Evolutionary conservation across 23 tunicate genomes (phyloP), one percentile per base, ranked within the genome.

Genomic region (Clavelina lepadiformis): DNA sequence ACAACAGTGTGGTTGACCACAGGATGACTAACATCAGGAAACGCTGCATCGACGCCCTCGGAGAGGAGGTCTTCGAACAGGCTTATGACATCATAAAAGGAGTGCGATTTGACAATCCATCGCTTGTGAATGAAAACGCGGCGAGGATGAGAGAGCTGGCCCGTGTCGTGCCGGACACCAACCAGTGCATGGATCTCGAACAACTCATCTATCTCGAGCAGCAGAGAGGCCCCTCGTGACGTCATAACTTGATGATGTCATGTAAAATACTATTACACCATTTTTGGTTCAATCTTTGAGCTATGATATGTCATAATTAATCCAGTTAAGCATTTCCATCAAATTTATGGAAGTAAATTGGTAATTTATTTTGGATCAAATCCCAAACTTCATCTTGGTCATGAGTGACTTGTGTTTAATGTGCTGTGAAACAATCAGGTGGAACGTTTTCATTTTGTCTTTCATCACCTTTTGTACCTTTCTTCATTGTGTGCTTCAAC

Each of bases 151-250:
- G 36, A 24, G 55, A 70, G 29, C 52, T 89, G 59, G 35, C 35
- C 8, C 49, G 76, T n/a, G 56, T 89, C 26, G 74, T 89, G 8
- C 65, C 79, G 3, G 97, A 89, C 38, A 50, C 30, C 15, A 70
- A 50, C 69, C 30, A 67, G 30, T 69, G 89, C 70, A 83, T 89
- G 82, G 57, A 61, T 38, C 66, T 86, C 0, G 97, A 89, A 41
- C 83, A 89, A 55, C 52, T 89, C 15, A 50, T 89, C 18, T 89
- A 64, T 63, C 68, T 89, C 23, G 97, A 89, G 71, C 81, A 81
- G 29, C 75, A 82, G 73, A 57, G 61, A 67, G 36, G 56, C 26
- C 37, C n/a, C n/a, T n/a, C n/a, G n/a, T n/a, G n/a, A n/a, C n/a
- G n/a, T n/a, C n/a, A n/a, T n/a, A n/a, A n/a, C n/a, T n/a, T n/a